These are phyloP conservation scores for Ornithorhynchus anatinus DNA, from an alignment of 2,113 vertebrate species.

Conservation along the genomic window DNA sequence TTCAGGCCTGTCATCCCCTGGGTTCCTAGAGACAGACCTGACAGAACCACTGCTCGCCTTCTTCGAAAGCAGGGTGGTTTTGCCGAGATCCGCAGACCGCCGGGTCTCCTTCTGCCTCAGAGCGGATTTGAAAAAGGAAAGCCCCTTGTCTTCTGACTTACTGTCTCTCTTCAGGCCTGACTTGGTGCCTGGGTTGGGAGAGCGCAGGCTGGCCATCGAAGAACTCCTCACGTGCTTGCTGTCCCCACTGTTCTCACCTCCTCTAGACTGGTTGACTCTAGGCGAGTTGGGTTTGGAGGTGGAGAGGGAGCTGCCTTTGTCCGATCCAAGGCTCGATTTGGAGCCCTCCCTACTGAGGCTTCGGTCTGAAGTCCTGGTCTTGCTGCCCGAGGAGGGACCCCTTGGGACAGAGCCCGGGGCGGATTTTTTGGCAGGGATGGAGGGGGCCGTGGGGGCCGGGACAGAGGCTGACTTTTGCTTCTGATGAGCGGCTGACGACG, in stretches of 20 bases:
- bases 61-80: constrained; percentile 84
- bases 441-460: constrained; percentile 69
- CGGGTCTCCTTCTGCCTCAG: constrained; percentile 93
- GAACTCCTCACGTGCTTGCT: constrained; percentile 82
- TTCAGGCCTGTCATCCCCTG: constrained; percentile 58
- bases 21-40: constrained; percentile 70
- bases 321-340: constrained; percentile 79
- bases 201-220: constrained; percentile 91
- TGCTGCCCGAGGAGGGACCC: constrained; percentile 63
- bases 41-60: constrained; percentile 76
- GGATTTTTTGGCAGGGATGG: constrained; percentile 75
- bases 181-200: constrained; percentile 72
- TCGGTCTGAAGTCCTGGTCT: constrained; percentile 81
- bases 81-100: constrained; percentile 91
- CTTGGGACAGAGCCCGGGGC: constrained; percentile 62
- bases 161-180: constrained; percentile 84
- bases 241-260: constrained; percentile 66
- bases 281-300: constrained; percentile 67
- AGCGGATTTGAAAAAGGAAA: constrained; percentile 95
- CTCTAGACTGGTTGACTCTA: constrained; percentile 69
- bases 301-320: constrained; percentile 62
- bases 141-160: constrained; percentile 92
- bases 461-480: constrained; percentile 76
- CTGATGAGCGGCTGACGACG: constrained; percentile 64
- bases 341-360: constrained; percentile 85